Evolutionary conservation across 2,797 vertebrate species (phyloP).

Genomic region (Synaphobranchus kaupii): DNA sequence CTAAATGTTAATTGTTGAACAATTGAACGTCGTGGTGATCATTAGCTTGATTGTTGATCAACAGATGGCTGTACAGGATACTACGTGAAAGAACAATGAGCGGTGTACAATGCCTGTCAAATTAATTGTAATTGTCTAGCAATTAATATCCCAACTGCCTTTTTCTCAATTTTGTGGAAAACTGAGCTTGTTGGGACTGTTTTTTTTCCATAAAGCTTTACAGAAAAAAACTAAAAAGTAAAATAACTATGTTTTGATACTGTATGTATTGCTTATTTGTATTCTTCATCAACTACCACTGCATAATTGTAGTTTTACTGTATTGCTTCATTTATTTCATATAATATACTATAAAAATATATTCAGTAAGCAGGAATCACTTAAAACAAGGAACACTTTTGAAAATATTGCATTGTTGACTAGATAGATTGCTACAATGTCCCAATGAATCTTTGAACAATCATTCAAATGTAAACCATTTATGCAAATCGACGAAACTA

Average conservation of each 20-base stretch:
- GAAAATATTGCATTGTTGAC: background rate
- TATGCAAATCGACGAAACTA: background rate
- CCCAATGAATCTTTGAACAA: background rate
- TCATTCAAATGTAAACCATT: background rate
- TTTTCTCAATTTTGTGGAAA: background rate
- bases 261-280: background rate
- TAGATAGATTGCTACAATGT: background rate
- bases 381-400: background rate
- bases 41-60: background rate
- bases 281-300: background rate
- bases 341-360: background rate
- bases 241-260: background rate
- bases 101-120: background rate
- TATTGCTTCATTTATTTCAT: background rate
- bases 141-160: background rate
- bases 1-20: background rate
- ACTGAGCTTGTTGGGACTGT: background rate
- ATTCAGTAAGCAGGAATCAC: background rate
- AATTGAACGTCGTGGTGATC: background rate
- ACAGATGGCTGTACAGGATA: background rate
- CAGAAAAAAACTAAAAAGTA: background rate
- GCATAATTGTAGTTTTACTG: background rate
- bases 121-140: background rate
- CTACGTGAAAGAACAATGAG: background rate
- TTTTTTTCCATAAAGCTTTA: background rate